These are phyloP conservation scores for Osmoderma eremita DNA, from an alignment of 2,888 invertebrate genomes.

Conservation along the genomic window DNA sequence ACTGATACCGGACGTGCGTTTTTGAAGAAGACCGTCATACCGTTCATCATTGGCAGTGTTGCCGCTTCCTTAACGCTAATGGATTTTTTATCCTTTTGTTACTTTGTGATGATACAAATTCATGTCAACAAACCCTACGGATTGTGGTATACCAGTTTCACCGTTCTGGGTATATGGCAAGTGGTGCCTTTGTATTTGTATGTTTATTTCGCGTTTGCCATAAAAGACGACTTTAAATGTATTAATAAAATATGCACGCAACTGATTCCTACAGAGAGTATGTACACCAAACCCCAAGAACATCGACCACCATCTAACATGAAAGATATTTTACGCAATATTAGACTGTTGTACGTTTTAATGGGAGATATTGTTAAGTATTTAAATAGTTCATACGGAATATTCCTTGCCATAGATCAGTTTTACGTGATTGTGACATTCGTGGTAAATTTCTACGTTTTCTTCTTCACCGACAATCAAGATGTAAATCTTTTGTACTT, in stretches of 20 bases:
- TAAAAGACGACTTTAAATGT: slow-evolving; percentile 45
- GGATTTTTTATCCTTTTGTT: slow-evolving; percentile 10
- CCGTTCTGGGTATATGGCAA: slow-evolving; percentile 50
- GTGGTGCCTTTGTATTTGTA: slow-evolving; percentile 49
- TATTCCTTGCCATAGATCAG: slow-evolving; percentile 51
- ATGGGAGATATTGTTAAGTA: slow-evolving; percentile 48
- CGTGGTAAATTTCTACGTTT: slow-evolving; percentile 49
- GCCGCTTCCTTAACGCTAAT: background rate
- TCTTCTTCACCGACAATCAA: slow-evolving; percentile 43
- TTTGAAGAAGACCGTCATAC: slow-evolving; percentile 23
- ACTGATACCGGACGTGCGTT: background rate
- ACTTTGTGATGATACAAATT: background rate
- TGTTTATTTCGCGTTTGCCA: slow-evolving; percentile 47
- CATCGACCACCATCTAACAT: slow-evolving; percentile 39
- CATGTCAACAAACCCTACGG: background rate
- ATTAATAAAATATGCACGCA: slow-evolving; percentile 45
- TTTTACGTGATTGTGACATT: slow-evolving; percentile 49
- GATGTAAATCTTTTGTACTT: slow-evolving; percentile 46
- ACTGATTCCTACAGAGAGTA: slow-evolving; percentile 8
- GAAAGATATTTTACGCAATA: slow-evolving; percentile 43
- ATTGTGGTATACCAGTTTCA: slow-evolving; percentile 44
- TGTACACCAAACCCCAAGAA: slow-evolving; percentile 14
- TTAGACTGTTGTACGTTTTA: slow-evolving; percentile 50
- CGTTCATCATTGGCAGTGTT: slow-evolving; percentile 26
- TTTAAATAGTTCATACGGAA: slow-evolving; percentile 50